Conservation (phyloP, 2,113 vertebrate genomes). For the Chamaetylas fuelleborni region DNA sequence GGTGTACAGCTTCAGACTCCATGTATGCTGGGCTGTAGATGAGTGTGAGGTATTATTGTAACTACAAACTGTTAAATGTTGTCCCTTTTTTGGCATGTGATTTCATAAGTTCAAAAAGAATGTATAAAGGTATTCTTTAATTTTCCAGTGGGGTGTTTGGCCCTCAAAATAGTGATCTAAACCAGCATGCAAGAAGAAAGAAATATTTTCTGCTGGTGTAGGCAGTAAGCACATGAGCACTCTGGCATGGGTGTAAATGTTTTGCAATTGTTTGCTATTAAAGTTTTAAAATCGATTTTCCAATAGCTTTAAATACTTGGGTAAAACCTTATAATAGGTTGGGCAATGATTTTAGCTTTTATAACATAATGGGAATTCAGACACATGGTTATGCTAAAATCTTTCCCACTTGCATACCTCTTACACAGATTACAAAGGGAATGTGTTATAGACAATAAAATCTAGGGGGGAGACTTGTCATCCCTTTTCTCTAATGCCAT, state of each 20-base stretch:
- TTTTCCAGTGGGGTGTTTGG: not conserved
- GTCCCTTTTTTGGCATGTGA: not conserved
- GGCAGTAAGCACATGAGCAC: not conserved
- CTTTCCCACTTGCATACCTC: conserved; percentile 66
- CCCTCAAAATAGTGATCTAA: conserved; percentile 7
- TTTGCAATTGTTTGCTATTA: not conserved
- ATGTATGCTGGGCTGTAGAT: not conserved
- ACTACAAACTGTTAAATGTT: not conserved
- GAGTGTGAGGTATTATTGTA: not conserved
- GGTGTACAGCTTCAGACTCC: not conserved
- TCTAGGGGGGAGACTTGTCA: conserved; percentile 43
- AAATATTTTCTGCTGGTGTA: not conserved
- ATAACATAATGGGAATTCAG: conserved; percentile 61
- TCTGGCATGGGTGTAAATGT: not conserved
- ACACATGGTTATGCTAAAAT: conserved; percentile 55
- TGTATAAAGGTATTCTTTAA: not conserved
- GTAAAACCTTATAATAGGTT: conserved; percentile 64
- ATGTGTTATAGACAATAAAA: conserved; percentile 74
- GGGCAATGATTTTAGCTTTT: conserved; percentile 66
- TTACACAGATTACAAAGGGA: conserved; percentile 64
- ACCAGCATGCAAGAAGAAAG: not conserved
- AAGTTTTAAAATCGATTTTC: conserved; percentile 45
- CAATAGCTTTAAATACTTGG: conserved; percentile 61
- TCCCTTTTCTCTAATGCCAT: conserved; percentile 63
- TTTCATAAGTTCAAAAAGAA: not conserved